phyloP scores from a whole-genome alignment of 2,888 invertebrate genomes.

The Drosophila gaucha region DNA sequence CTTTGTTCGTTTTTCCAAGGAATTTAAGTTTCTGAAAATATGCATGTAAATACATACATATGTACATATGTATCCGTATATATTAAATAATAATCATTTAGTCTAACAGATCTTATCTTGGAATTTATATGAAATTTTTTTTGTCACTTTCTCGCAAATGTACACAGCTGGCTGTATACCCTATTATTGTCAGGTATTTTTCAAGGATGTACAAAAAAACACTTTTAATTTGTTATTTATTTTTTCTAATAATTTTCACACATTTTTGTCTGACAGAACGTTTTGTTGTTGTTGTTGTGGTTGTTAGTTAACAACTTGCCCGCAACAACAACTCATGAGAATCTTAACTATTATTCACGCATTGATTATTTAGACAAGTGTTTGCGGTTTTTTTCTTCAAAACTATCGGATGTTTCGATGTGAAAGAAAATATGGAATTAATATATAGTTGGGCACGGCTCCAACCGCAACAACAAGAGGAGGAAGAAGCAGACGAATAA shows the following conservation, averaged over 20 bases:
- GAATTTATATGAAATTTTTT: too few relatives aligned
- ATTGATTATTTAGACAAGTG: conserved; percentile 51
- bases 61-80: too few relatives aligned
- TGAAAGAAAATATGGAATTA: conserved; percentile 22
- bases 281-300: conserved; percentile 11
- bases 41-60: too few relatives aligned
- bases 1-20: too few relatives aligned
- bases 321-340: conserved; percentile 6
- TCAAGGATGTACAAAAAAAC: too few relatives aligned
- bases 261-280: background rate
- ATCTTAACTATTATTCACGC: conserved; percentile 25
- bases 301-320: conserved; percentile 9
- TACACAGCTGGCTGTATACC: too few relatives aligned
- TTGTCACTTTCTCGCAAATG: too few relatives aligned
- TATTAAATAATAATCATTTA: too few relatives aligned
- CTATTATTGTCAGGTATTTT: too few relatives aligned
- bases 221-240: too few relatives aligned
- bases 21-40: too few relatives aligned
- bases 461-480: background rate
- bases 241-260: conserved; percentile 5
- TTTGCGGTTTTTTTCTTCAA: conserved; percentile 29
- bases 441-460: conserved; percentile 14
- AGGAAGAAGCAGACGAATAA: background rate
- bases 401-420: conserved; percentile 29
- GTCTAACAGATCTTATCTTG: too few relatives aligned